Evolutionary conservation across 2,888 invertebrate genomes (phyloP), one percentile per base, ranked within the genome.

Genomic region (Phymatocera aterrima): DNA sequence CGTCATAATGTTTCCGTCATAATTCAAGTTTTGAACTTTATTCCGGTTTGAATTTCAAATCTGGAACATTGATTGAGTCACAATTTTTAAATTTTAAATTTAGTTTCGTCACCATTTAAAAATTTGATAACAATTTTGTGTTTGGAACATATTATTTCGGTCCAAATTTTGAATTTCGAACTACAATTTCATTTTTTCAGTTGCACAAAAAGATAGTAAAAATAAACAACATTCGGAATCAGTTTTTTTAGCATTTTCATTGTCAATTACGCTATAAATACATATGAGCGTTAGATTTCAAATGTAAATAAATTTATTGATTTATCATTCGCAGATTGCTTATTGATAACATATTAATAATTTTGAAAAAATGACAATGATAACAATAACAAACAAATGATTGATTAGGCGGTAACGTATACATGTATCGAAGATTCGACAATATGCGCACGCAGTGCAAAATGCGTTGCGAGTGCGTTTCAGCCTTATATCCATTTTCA

Each of bases 401-500:
- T n/a, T n/a, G n/a, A n/a, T n/a, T n/a, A n/a, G n/a, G n/a, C n/a
- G n/a, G n/a, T n/a, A n/a, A n/a, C n/a, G n/a, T n/a, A n/a, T n/a
- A n/a, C n/a, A n/a, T n/a, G 57, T 57, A 64, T 40, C 51, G 54
- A 72, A 54, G 28, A 54, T 72, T 51, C 51, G 28, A 54, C n/a
- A n/a, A n/a, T 72, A 54, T 72, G 72, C 72, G 72, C 72, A 72
- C n/a, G n/a, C n/a, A n/a, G n/a, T n/a, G n/a, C n/a, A n/a, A n/a
- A n/a, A 18, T 72, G 37, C 28, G 40, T 34, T n/a, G n/a, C 21
- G 40, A n/a, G 40, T 37, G 28, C 31, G 34, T 57, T 18, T n/a
- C 3, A 37, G 6, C 51, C 21, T 48, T 51, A 10, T 8, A 21
- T 57, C 43, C 28, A 8, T 60, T 51, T 72, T 75, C 75, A n/a